Base-by-base conservation (phyloP, 92 coral and sea anemone species). In the Parazoanthus darwini region DNA sequence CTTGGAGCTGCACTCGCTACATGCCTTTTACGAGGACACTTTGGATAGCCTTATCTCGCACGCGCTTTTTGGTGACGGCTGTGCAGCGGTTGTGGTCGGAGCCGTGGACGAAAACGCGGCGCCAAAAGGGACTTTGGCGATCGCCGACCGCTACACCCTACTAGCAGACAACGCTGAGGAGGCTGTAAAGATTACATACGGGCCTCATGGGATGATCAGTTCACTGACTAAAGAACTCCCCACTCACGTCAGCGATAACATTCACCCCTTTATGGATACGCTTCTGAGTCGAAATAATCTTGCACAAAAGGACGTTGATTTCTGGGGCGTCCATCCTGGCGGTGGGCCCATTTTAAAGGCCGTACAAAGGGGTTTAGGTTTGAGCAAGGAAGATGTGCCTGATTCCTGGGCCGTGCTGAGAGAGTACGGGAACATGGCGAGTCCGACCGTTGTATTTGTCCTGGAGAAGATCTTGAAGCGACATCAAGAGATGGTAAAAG, bases 291-390 rank as follows among this genome's bases (percentile, higher is more conserved):
- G 83, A 10, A 80, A 80, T 50, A 80, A 33, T 9, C 70, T 80
- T 9, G 46, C 39, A 80, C 83, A 80, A 43, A 50, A 50, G 35
- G 83, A 80, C 20, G 44, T 80, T 5, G 83, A 80, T 80, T 80
- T 80, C 71, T 80, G 71, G 83, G 83, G 71, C 16, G 65, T 80
- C 83, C 83, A 80, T 80, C 83, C 83, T 25, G 83, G 83, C 23
- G 83, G 83, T 5, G 83, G 83, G 23, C 83, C 83, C 1, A 80
- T 80, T 51, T 11, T 80, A 13, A 80, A 80, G 42, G 83, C 83
- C 42, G 83, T 80, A 13, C 83, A 80, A 54, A 54, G 83, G 67
- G 83, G 83, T 43, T 58, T 80, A 26, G 83, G 83, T 9, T 54
- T 80, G 68, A 80, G 83, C 83, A 80, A 26, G 48, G 68, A 80